These are phyloP conservation scores for Coleophora flavipennella DNA, from an alignment of 2,888 invertebrate genomes.

Conservation along the genomic window DNA sequence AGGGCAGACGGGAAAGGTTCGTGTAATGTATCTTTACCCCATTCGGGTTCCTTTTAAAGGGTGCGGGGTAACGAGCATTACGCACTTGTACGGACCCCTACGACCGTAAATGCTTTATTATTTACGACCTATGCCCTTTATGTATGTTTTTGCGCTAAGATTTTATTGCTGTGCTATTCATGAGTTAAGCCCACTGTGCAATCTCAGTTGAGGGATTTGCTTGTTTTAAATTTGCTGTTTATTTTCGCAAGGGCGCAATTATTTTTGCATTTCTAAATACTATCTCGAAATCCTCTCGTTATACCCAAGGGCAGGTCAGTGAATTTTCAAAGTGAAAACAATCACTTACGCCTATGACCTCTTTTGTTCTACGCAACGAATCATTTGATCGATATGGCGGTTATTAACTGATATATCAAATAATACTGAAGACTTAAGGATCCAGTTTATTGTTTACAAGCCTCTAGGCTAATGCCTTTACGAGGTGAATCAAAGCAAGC, in stretches of 20 bases:
- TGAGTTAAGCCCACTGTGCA: constrained; percentile 48
- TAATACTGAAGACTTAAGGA: background rate
- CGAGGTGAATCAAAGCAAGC: constrained; percentile 49
- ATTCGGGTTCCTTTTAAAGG: constrained; percentile 54
- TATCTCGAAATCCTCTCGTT: background rate
- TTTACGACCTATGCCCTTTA: constrained; percentile 66
- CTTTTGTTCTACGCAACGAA: too few species aligned
- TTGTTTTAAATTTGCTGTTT: constrained; percentile 2
- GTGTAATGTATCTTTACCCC: constrained; percentile 63
- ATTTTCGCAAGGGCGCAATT: background rate
- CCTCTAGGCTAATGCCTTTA: constrained; percentile 12
- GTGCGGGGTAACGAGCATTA: constrained; percentile 58
- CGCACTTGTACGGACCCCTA: constrained; percentile 51
- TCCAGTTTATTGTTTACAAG: background rate
- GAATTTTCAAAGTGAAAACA: background rate
- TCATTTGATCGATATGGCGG: background rate
- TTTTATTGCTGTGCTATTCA: constrained; percentile 66
- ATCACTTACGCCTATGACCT: too few species aligned
- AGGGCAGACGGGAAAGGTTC: constrained; percentile 49
- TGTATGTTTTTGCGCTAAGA: constrained; percentile 68
- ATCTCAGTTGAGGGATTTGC: constrained; percentile 26
- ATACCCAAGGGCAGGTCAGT: background rate
- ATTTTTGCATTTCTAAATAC: background rate
- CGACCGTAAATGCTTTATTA: constrained; percentile 64
- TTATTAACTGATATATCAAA: background rate